phyloP scores from a whole-genome alignment of 2,888 invertebrate genomes.

The Julus scandinavius region DNA sequence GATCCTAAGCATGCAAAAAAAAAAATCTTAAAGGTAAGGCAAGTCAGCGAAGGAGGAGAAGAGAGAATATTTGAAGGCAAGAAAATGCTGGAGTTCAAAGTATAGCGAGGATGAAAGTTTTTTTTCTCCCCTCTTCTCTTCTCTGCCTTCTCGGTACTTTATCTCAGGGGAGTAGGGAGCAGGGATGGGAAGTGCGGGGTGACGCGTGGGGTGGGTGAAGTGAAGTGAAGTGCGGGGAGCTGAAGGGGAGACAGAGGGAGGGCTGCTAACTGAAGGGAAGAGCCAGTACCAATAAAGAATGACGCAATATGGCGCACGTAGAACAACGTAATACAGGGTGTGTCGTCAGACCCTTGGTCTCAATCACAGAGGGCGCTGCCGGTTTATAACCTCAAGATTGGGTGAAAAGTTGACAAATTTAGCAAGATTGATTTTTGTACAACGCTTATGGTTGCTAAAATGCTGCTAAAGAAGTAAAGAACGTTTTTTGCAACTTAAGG shows the following conservation, averaged over 20 bases:
- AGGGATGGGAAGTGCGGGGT: neutral
- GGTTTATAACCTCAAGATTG: no score
- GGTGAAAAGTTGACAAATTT: no score
- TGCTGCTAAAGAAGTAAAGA: no score
- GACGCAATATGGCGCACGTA: neutral
- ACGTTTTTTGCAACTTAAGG: no score
- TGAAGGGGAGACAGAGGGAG: neutral
- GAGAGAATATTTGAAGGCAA: conserved; percentile 8
- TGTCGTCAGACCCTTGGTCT: neutral
- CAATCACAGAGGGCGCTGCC: neutral
- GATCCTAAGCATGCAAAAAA: neutral
- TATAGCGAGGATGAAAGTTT: conserved; percentile 11
- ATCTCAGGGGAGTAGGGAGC: conserved; percentile 12
- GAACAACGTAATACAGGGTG: neutral
- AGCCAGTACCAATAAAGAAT: neutral
- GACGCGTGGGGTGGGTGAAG: neutral
- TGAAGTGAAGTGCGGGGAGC: neutral
- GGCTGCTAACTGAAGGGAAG: neutral
- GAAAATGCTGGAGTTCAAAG: conserved; percentile 10
- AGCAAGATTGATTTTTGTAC: no score
- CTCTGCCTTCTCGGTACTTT: conserved; percentile 18
- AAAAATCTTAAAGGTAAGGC: conserved; percentile 5
- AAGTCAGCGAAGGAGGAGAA: conserved; percentile 2
- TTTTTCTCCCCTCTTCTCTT: neutral
- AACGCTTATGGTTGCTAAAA: no score